Evolutionary conservation across 2,113 vertebrate species (phyloP).

Genomic region (Thryonomys swinderianus): DNA sequence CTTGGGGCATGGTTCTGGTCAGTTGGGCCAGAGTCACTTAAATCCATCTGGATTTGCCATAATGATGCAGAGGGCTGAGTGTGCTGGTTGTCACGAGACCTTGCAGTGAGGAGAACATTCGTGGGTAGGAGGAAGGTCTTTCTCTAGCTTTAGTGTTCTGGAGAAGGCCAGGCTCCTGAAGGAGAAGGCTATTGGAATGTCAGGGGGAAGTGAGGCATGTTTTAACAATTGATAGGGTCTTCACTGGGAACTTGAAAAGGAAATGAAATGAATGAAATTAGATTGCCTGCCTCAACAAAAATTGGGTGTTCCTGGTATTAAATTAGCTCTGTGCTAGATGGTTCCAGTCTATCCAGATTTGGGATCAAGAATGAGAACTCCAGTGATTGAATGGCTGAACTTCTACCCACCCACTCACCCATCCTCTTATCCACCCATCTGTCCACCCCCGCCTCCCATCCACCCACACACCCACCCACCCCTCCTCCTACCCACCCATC

Average conservation of each 20-base stretch:
- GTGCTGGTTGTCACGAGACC: neutral
- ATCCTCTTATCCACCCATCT: too few species aligned
- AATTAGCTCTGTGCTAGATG: slow-evolving; percentile 32
- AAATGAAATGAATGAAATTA: slow-evolving; percentile 42
- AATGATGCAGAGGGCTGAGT: neutral
- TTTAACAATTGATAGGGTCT: neutral
- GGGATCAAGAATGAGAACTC: neutral
- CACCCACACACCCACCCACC: too few species aligned
- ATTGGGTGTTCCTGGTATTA: neutral
- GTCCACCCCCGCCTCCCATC: too few species aligned
- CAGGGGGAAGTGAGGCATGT: neutral
- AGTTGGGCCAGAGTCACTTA: neutral
- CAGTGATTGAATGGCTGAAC: neutral
- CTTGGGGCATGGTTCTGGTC: neutral
- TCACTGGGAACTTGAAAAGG: slow-evolving; percentile 16
- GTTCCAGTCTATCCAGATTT: neutral
- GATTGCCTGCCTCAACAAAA: neutral
- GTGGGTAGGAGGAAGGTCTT: neutral
- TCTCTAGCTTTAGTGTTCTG: neutral
- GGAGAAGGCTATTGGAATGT: neutral
- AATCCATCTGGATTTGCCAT: neutral
- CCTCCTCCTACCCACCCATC: neutral
- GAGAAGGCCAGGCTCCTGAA: neutral
- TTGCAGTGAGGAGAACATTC: neutral
- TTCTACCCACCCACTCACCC: neutral